Percentiles rank a stretch among this genome's conserved stretches.
Conservation (phyloP, 2,797 vertebrate genomes). For the Syncerus caffer region DNA sequence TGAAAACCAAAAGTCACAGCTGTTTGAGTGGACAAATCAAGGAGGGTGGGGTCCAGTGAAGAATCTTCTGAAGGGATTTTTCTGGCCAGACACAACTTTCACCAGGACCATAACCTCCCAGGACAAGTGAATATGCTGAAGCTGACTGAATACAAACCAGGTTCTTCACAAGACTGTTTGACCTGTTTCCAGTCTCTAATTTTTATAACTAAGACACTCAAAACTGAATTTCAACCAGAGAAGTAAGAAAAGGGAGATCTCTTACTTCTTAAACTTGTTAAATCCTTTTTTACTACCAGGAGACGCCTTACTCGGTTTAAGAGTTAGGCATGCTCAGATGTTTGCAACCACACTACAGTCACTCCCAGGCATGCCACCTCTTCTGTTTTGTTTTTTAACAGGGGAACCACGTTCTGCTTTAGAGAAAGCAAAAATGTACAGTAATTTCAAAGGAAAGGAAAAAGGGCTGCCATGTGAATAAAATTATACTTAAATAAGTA, state of each 20-base stretch:
- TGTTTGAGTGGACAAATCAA: slow-evolving; percentile 51
- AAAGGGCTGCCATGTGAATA: background rate
- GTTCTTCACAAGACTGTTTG: slow-evolving; percentile 71
- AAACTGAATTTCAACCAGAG: background rate
- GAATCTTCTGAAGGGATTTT: slow-evolving; percentile 58
- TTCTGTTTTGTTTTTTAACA: background rate
- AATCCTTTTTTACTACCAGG: background rate
- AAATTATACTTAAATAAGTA: background rate
- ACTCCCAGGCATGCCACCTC: background rate
- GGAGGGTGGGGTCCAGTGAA: background rate
- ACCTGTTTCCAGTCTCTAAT: slow-evolving; percentile 57
- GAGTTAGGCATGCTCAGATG: background rate
- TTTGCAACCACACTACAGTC: background rate
- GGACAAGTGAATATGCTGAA: slow-evolving; percentile 40
- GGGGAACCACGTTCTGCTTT: background rate
- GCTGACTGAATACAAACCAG: slow-evolving; percentile 60
- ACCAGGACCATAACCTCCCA: background rate
- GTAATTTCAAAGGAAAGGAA: background rate
- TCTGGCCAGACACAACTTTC: slow-evolving; percentile 68
- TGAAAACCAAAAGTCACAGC: slow-evolving; percentile 58
- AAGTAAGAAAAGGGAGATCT: background rate
- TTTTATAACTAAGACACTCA: slow-evolving; percentile 55
- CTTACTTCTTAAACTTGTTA: background rate
- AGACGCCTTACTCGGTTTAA: background rate
- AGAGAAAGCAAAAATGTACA: background rate